Base-by-base conservation (phyloP, 2,797 vertebrate species). In the Podarcis siculus region DNA sequence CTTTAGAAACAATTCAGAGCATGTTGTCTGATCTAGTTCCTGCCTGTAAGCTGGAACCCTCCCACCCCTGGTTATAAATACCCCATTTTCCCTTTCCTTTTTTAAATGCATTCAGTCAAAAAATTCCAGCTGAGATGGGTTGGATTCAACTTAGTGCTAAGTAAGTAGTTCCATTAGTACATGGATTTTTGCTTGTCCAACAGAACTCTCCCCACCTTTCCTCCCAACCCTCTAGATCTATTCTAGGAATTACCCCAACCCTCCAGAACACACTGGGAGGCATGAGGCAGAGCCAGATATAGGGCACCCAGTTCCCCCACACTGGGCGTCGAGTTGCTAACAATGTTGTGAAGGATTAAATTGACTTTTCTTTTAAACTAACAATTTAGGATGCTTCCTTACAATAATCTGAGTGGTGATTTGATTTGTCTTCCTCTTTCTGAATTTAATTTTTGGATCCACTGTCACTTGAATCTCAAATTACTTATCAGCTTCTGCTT, bases 41-140 rank as follows among this genome's bases (percentile, higher is more conserved):
- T 49, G 42, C n/a, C 1, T 1, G 4, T 64, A 64, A 64, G 61
- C 61, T 64, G 61, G 61, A 64, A 72, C n/a, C n/a, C 17, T 19
- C 35, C 32, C 72, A 35, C 72, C 8, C 32, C 30, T 3, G 0
- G 49, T 81, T 81, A 9, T 55, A 45, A 45, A 45, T 42, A 8
- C 0, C 9, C 81, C 77, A 27, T 25, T 1, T 1, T 79, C 21
- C 49, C 66, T 55, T 55, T 55, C 86, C 82, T 67, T 17, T 32
- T 19, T 49, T 30, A 2, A 42, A 66, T 32, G 1, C 61, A 10
- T 30, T 89, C n/a, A 2, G 19, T 79, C 58, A 71, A 15, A 89
- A 79, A 87, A 86, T 91, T 88, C 86, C 66, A 90, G 82, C 49
- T 90, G 82, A 55, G 49, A 55, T 55, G 49, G 49, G 49, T 55